These are phyloP conservation scores for Antitype chi DNA, from an alignment of 2,888 invertebrate genomes.

Conservation along the genomic window DNA sequence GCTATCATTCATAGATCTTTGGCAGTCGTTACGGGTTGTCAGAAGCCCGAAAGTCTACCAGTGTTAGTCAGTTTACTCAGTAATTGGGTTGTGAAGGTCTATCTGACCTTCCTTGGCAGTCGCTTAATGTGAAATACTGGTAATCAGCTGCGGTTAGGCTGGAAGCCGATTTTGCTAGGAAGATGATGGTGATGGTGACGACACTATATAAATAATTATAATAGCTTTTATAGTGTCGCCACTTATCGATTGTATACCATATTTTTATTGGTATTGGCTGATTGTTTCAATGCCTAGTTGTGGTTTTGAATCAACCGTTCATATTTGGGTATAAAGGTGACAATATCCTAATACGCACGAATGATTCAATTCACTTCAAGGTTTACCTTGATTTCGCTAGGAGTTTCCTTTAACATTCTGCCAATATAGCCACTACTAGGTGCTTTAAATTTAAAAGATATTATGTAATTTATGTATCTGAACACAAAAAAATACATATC, in stretches of 20 bases:
- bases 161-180: no score
- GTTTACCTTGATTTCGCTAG: conserved; percentile 36
- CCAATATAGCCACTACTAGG: background rate
- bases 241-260: background rate
- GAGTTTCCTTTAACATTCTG: conserved; percentile 9
- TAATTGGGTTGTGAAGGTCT: no score
- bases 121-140: no score
- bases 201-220: background rate
- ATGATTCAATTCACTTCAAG: conserved; percentile 32
- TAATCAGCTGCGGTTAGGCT: no score
- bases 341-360: conserved; percentile 14
- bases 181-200: background rate
- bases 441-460: background rate
- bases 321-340: conserved; percentile 3
- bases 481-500: no score
- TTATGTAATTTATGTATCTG: background rate
- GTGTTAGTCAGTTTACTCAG: no score
- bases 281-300: background rate
- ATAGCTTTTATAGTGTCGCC: background rate
- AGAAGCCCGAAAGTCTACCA: no score
- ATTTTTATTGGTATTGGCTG: background rate
- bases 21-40: no score
- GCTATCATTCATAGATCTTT: no score
- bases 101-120: no score
- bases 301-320: conserved; percentile 13